Evolutionary conservation across 1,140 invertebrate species (phyloP).

Genomic region (Reticulitermes speratus): DNA sequence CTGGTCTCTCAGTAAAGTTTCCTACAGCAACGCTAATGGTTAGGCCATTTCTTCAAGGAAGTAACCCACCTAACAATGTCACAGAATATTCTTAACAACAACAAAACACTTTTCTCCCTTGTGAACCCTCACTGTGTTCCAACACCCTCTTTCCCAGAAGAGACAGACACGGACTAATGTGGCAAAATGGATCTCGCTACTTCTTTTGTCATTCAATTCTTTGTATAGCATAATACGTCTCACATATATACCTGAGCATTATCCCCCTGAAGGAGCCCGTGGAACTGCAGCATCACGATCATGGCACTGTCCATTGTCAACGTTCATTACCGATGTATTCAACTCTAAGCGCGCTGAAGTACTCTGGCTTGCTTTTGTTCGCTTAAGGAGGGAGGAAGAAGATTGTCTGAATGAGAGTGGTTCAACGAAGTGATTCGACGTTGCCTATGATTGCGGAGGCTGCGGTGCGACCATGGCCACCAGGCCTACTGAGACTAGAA

Average conservation of each 20-base stretch:
- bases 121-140: neutral
- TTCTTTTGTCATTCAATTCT: slow-evolving; percentile 13
- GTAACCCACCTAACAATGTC: neutral
- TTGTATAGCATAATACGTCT: neutral
- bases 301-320: neutral
- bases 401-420: too few species aligned
- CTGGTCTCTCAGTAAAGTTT: neutral
- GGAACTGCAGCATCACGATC: slow-evolving; percentile 12
- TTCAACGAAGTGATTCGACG: too few species aligned
- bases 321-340: slow-evolving; percentile 10
- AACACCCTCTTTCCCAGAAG: neutral
- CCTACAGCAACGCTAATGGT: neutral
- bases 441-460: too few species aligned
- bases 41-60: neutral
- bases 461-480: too few species aligned
- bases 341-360: neutral
- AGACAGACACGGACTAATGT: neutral
- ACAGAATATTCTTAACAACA: neutral
- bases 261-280: neutral
- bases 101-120: neutral
- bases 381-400: neutral
- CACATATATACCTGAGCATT: slow-evolving; percentile 7
- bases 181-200: slow-evolving; percentile 5
- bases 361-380: neutral
- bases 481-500: too few species aligned